These are phyloP conservation scores for Phylloscopus trochiloides DNA, from an alignment of 2,113 vertebrate species.

Conservation along the genomic window DNA sequence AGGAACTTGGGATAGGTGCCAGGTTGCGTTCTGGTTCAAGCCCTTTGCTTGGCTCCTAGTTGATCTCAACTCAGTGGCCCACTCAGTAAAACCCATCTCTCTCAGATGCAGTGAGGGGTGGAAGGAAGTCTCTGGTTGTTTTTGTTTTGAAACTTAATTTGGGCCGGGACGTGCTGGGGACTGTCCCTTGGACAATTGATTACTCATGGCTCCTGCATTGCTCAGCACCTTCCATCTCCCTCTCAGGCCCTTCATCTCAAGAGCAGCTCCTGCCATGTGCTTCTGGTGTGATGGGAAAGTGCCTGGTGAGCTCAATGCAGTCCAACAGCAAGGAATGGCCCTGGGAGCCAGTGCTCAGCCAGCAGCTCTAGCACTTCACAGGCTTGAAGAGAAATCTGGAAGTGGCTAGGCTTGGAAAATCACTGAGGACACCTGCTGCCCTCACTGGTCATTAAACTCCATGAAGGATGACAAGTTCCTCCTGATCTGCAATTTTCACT, in stretches of 20 bases:
- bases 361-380: background rate
- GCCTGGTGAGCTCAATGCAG: background rate
- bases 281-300: background rate
- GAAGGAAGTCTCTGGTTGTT: background rate
- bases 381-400: background rate
- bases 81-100: background rate
- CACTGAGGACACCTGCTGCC: background rate
- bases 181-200: background rate
- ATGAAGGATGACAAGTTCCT: background rate
- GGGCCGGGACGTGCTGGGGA: background rate
- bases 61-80: background rate
- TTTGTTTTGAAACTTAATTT: background rate
- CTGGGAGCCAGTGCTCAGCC: background rate
- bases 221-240: background rate
- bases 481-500: background rate
- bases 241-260: background rate
- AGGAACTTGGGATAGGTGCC: conserved; percentile 56
- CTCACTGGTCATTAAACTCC: background rate
- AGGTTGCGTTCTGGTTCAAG: conserved; percentile 32
- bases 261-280: background rate
- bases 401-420: background rate
- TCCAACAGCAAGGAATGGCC: background rate
- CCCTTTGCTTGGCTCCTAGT: conserved; percentile 8
- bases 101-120: background rate
- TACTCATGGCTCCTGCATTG: background rate